Evolutionary conservation across 2,113 vertebrate species (phyloP), one percentile per base, ranked within the genome.

Genomic region (Dicerorhinus sumatrensis): DNA sequence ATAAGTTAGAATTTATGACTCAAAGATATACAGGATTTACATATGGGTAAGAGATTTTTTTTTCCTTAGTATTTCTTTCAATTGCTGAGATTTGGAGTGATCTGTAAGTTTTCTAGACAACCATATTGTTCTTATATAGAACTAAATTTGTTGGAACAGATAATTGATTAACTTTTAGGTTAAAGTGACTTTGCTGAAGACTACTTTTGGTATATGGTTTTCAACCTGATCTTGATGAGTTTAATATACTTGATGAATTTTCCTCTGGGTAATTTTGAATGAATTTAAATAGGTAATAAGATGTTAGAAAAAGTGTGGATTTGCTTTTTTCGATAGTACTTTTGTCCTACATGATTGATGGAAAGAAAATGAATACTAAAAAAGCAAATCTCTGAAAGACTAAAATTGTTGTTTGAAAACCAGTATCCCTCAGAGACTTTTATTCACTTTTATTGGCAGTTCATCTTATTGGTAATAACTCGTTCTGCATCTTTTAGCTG

Each of bases 351-450:
- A 36, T 77, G 27, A 94, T 8, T 63, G 77, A 62, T 87, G 11
- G 29, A 60, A 86, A 82, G 16, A 60, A 81, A 84, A 10, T 39
- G 21, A 33, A 73, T 36, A 73, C 2, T 20, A 33, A 72, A 77
- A 46, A 76, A 76, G 3, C 12, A 88, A 39, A 87, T 90, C 25
- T 79, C 10, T 80, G 23, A 72, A 89, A 69, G 31, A 51, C n/a
- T 89, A n/a, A 83, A 96, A 85, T 65, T 89, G 73, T 54, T 96
- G 8, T 70, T 94, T 92, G n/a, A 54, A 92, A 96, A 56, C n/a
- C 1, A 13, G 62, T 94, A 14, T 63, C 9, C 36, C 2, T 88
- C 12, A 51, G 58, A 60, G 18, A 25, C 27, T 76, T 63, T 83
- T 60, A 73, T 87, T 93, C 16, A 84, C 42, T 11, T n/a, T 93